phyloP scores from a whole-genome alignment of 1,140 invertebrate genomes.

The Acromyrmex heyeri region DNA sequence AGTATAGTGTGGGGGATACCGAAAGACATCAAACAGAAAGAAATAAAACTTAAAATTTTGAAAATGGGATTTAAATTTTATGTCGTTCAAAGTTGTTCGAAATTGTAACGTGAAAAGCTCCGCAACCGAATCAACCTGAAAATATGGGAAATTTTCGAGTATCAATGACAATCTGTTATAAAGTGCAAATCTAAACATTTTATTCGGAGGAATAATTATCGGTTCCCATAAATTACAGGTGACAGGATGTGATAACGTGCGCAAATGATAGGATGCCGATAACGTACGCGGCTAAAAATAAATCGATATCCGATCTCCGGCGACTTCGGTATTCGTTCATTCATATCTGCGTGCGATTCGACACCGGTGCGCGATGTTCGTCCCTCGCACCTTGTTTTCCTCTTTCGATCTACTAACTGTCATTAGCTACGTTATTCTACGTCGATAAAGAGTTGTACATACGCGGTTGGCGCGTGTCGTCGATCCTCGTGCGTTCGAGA shows the following conservation, averaged over 20 bases:
- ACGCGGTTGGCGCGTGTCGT: neutral
- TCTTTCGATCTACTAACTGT: neutral
- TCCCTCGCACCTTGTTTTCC: neutral
- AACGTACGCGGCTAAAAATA: slow-evolving; percentile 20
- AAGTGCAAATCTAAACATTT: neutral
- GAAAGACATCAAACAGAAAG: too few relatives aligned
- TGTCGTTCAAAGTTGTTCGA: too few relatives aligned
- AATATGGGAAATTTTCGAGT: neutral
- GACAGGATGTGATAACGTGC: neutral
- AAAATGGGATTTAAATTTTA: too few relatives aligned
- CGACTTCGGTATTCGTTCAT: neutral
- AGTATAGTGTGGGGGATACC: too few relatives aligned
- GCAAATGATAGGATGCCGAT: neutral
- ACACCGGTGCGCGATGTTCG: neutral
- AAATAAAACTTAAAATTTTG: too few relatives aligned
- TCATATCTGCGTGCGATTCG: neutral
- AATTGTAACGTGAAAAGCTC: neutral
- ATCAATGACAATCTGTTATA: neutral
- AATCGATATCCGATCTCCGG: slow-evolving; percentile 24
- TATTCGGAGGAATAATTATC: neutral
- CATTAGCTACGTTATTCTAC: too few relatives aligned
- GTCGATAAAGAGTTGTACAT: neutral
- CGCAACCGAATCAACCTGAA: neutral
- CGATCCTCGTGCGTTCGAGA: neutral
- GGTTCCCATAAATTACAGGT: neutral